phyloP scores from a whole-genome alignment of 2,113 vertebrate species.

The Thermophis baileyi region DNA sequence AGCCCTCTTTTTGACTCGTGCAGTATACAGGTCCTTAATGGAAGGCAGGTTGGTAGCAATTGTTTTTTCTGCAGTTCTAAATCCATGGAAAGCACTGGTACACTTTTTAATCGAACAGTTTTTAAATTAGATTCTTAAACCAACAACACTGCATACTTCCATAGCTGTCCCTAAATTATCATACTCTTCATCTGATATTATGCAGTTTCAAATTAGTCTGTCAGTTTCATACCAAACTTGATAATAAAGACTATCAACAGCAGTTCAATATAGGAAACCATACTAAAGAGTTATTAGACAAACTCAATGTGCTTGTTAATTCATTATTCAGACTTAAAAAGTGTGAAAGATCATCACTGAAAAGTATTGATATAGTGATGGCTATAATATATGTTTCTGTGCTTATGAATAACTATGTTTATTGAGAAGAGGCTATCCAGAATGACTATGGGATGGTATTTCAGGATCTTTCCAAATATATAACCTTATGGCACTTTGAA shows the following conservation, averaged over 20 bases:
- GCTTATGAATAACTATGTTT: conserved; percentile 56
- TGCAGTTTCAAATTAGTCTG: neutral
- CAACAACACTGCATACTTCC: neutral
- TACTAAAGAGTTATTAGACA: neutral
- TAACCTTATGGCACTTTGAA: conserved; percentile 64
- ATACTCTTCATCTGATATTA: neutral
- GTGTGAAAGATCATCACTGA: neutral
- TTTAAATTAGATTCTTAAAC: neutral
- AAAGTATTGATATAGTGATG: neutral
- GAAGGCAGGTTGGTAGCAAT: too few relatives aligned
- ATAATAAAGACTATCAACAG: neutral
- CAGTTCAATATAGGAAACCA: neutral
- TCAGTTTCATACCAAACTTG: neutral
- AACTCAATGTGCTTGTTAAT: neutral
- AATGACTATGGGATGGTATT: conserved; percentile 65
- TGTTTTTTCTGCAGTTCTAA: too few relatives aligned
- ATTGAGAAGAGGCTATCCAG: conserved; percentile 62
- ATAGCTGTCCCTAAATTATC: neutral
- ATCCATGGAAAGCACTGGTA: neutral
- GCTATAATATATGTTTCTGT: conserved; percentile 55
- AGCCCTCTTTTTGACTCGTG: too few relatives aligned
- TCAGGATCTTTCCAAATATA: conserved; percentile 57
- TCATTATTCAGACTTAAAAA: neutral
- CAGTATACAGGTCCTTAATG: too few relatives aligned
- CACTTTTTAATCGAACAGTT: neutral